phyloP scores from a whole-genome alignment of 2,797 vertebrate species.

The Erpetoichthys calabaricus region DNA sequence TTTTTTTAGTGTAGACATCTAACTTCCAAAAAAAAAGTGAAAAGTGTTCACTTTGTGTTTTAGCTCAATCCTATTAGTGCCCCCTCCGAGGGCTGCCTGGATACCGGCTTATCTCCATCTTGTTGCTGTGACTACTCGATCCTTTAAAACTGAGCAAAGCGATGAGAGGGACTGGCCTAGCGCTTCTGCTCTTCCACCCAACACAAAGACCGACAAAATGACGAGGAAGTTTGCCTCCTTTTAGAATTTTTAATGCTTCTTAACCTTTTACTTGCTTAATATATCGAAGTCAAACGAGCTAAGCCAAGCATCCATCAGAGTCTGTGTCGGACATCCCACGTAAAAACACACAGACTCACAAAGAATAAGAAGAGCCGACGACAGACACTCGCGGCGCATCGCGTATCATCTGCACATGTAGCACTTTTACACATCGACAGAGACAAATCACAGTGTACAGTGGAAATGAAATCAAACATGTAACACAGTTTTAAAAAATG shows the following conservation, averaged over 20 bases:
- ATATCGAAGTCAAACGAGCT: conserved; percentile 10
- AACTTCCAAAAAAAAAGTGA: conserved; percentile 13
- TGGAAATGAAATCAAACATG: too few relatives aligned
- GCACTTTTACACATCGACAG: too few relatives aligned
- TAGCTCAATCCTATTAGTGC: conserved; percentile 64
- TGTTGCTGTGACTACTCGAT: conserved; percentile 66
- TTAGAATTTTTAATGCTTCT: conserved; percentile 57
- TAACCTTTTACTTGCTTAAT: conserved; percentile 66
- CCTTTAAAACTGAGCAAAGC: conserved; percentile 58
- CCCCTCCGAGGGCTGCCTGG: conserved; percentile 55
- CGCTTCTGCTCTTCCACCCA: conserved; percentile 66
- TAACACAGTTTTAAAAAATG: too few relatives aligned
- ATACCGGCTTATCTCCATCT: conserved; percentile 62
- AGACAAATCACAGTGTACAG: too few relatives aligned
- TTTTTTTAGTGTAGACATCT: too few relatives aligned
- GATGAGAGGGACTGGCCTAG: conserved; percentile 72
- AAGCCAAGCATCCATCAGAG: conserved; percentile 6
- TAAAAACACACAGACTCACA: too few relatives aligned
- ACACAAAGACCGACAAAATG: conserved; percentile 77
- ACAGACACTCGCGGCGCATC: too few relatives aligned
- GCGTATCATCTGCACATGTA: too few relatives aligned
- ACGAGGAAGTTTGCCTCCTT: conserved; percentile 77
- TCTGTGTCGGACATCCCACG: too few relatives aligned
- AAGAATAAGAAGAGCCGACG: too few relatives aligned
- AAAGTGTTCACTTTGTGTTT: conserved; percentile 59